Evolutionary conservation across 2,113 vertebrate species (phyloP), one percentile per base, ranked within the genome.

Genomic region (Candoia aspera): DNA sequence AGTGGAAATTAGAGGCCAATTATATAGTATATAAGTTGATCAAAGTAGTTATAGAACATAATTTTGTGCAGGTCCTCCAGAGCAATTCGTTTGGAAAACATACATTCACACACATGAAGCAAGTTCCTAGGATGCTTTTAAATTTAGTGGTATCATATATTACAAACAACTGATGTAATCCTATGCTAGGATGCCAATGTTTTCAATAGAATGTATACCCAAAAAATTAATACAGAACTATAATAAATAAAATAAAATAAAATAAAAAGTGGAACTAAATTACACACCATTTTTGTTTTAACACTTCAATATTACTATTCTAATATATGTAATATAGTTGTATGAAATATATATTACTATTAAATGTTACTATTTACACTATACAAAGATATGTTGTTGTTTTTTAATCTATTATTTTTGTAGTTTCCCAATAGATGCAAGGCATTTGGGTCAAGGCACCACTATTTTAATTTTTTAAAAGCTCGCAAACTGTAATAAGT

Each of bases 1-100:
- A 95, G 89, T 93, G 94, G 91, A 93, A 96, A 95, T 92, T 91
- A 95, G 96, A 94, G 95, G 92, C 95, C 95, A 97, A 49, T 93
- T 88, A 85, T 8, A 91, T 91, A 90, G 83, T 8, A 91, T 91
- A 90, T 93, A 91, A 49, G 0, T 91, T 91, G 91, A 95, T 95
- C 95, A 46, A 87, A 95, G 93, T 93, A 92, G 87, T 93, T 94
- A 92, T 59, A 89, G 89, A 95, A 87, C 17, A 62, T 58, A 94
- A 94, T 94, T 93, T 29, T 94, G 84, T 87, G 92, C 0, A 0
- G 26, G 86, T 84, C 93, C 93, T 95, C 90, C 4, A 33, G 73
- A 49, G 85, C 19, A 95, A 85, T 59, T 91, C 2, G 42, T 53
- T 21, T 94, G 24, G 83, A 92, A 89, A 91, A 88, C 58, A 2